Conservation (phyloP, 2,113 vertebrate species). For the Protobothrops mucrosquamatus region DNA sequence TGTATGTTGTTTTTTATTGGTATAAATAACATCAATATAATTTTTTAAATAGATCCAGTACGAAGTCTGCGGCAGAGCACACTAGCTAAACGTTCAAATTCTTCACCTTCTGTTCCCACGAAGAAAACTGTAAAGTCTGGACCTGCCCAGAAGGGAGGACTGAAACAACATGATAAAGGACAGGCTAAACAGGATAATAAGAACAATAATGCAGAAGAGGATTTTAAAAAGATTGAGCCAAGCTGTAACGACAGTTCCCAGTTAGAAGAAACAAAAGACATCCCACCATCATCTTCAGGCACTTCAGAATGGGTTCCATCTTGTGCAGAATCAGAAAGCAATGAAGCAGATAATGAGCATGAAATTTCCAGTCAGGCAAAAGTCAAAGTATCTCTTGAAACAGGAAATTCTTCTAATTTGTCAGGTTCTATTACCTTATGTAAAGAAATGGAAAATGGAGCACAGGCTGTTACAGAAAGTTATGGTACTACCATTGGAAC, state of each 20-base stretch:
- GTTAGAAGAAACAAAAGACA: conserved; percentile 43
- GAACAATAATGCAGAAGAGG: conserved; percentile 54
- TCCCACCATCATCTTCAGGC: conserved; percentile 42
- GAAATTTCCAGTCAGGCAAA: conserved; percentile 43
- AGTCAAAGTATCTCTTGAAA: conserved; percentile 46
- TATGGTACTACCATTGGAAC: conserved; percentile 28
- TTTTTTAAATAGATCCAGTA: conserved; percentile 66
- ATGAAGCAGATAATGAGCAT: conserved; percentile 40
- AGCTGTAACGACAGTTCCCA: conserved; percentile 55
- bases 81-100: conserved; percentile 71
- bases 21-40: conserved; percentile 45
- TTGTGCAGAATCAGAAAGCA: conserved; percentile 55
- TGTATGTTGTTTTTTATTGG: neutral
- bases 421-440: conserved; percentile 42
- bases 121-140: conserved; percentile 71
- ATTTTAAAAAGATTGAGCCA: conserved; percentile 63
- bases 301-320: conserved; percentile 53
- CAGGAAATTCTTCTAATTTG: conserved; percentile 49
- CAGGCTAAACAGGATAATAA: conserved; percentile 71
- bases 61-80: conserved; percentile 78
- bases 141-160: conserved; percentile 63
- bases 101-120: conserved; percentile 56
- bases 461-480: conserved; percentile 46
- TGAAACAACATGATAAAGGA: conserved; percentile 67
- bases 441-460: conserved; percentile 55